These are phyloP conservation scores for Brachionus angularis DNA, from an alignment of 1,140 invertebrate genomes.

Conservation along the genomic window DNA sequence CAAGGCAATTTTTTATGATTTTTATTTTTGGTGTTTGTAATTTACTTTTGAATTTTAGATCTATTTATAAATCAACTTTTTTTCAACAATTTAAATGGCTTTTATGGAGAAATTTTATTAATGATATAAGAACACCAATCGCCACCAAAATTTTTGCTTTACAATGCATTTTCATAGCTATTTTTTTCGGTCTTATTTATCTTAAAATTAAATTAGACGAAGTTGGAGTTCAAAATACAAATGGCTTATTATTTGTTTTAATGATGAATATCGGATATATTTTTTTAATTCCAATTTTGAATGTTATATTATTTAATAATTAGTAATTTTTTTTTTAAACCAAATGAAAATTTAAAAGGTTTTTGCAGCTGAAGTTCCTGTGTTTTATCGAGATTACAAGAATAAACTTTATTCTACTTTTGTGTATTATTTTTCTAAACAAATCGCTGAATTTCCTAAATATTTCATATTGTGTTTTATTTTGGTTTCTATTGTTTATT, in stretches of 20 bases:
- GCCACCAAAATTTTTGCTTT: neutral
- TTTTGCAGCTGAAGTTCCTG: slow-evolving; percentile 65
- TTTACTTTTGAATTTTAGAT: too few species aligned
- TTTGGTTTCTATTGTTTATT: slow-evolving; percentile 70
- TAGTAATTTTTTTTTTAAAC: too few species aligned
- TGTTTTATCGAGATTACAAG: slow-evolving; percentile 71
- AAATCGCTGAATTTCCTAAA: slow-evolving; percentile 60
- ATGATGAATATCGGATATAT: slow-evolving; percentile 71
- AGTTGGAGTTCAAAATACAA: slow-evolving; percentile 88
- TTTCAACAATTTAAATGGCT: slow-evolving; percentile 35
- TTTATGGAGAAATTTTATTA: slow-evolving; percentile 13
- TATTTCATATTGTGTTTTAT: neutral
- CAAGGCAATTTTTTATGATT: too few species aligned
- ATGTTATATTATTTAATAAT: too few species aligned
- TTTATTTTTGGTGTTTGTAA: too few species aligned
- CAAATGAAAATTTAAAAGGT: too few species aligned
- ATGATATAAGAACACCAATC: slow-evolving; percentile 1
- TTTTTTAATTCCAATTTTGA: slow-evolving; percentile 52
- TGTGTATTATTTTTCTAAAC: slow-evolving; percentile 65
- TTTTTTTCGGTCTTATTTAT: slow-evolving; percentile 7
- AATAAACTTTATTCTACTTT: slow-evolving; percentile 70
- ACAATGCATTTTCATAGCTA: neutral
- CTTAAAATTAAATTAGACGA: too few species aligned
- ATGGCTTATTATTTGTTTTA: slow-evolving; percentile 84
- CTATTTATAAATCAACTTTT: too few species aligned